Evolutionary conservation across 23 tunicate species (phyloP), one percentile per base, ranked within the genome.

Genomic region (Trididemnum clinides): DNA sequence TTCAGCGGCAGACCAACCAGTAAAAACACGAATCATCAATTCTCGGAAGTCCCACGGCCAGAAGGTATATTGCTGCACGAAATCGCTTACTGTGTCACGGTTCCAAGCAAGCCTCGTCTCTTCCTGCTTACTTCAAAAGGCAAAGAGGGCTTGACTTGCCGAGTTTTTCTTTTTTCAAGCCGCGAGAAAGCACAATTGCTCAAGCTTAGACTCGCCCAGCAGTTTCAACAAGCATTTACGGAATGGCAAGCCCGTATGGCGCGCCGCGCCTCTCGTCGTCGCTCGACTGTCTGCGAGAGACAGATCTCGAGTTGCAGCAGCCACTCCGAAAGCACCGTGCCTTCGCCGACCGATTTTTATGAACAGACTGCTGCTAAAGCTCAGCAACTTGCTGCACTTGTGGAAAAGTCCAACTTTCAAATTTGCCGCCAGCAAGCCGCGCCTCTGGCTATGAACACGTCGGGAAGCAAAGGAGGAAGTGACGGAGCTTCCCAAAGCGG

Each of bases 11-110:
- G 7, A 31, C 62, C 81, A 18, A 71, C 28, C 49, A 19, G 28
- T 0, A 27, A 33, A 22, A 63, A 29, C 25, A 26, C 6, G 12
- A 22, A 20, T 38, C 39, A 79, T 25, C 39, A 38, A 0, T 7
- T 76, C 27, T 0, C 39, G 34, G 36, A 51, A 51, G 36, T 57
- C 21, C 54, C 57, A 12, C 29, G 18, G 6, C 80, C 80, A 2
- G 80, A 73, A 38, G 5, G 28, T 27, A 83, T 78, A 51, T 23
- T 51, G n/a, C 86, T 90, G 2, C 95, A 90, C 86, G 89, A 90
- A n/a, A 75, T 90, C 25, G 95, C 95, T 0, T 90, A 90, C 37
- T 90, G 95, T 63, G 95, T 90, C 28, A 85, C 95, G 0, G 82
- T 90, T 5, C 95, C 95, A 1, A 64, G 33, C 15, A 59, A 62